phyloP scores from a whole-genome alignment of 2,888 invertebrate genomes.

The Holacanthella duospinosa region DNA sequence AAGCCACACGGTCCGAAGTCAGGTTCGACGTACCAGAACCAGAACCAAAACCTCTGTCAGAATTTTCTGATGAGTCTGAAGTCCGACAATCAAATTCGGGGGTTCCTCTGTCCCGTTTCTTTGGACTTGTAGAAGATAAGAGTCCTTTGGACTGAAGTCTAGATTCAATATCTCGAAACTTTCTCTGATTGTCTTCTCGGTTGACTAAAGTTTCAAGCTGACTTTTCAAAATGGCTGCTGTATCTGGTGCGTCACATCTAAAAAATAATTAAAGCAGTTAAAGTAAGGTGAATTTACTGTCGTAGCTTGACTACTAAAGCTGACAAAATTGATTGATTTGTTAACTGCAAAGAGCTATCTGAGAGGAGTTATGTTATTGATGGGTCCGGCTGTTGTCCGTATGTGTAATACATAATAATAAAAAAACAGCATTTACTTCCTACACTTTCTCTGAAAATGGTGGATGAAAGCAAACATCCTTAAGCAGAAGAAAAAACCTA shows the following conservation, averaged over 20 bases:
- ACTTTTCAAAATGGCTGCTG: slow-evolving; percentile 73
- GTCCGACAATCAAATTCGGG: slow-evolving; percentile 38
- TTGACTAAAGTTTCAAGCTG: slow-evolving; percentile 72
- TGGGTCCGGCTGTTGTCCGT: too few species aligned
- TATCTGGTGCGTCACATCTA: slow-evolving; percentile 68
- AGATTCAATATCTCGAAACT: slow-evolving; percentile 69
- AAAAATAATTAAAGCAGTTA: neutral
- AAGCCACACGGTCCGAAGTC: slow-evolving; percentile 49
- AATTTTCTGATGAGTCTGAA: slow-evolving; percentile 37
- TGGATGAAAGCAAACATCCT: too few species aligned
- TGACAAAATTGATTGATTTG: neutral
- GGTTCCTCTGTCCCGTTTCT: slow-evolving; percentile 28
- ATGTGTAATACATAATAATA: too few species aligned
- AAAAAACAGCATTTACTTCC: too few species aligned
- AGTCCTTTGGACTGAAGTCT: slow-evolving; percentile 45
- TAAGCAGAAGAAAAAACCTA: too few species aligned
- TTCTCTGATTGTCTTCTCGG: slow-evolving; percentile 72
- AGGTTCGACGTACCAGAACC: slow-evolving; percentile 35
- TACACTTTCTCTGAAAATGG: too few species aligned
- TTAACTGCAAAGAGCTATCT: too few species aligned
- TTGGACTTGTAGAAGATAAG: slow-evolving; percentile 40
- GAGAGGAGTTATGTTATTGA: too few species aligned
- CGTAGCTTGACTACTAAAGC: neutral
- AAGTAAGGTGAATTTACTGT: too few species aligned
- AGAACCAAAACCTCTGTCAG: slow-evolving; percentile 37